Percentiles rank a stretch among this genome's conserved stretches.
Conservation (phyloP, 2,888 invertebrate genomes). For the Phaonia tiefii region DNA sequence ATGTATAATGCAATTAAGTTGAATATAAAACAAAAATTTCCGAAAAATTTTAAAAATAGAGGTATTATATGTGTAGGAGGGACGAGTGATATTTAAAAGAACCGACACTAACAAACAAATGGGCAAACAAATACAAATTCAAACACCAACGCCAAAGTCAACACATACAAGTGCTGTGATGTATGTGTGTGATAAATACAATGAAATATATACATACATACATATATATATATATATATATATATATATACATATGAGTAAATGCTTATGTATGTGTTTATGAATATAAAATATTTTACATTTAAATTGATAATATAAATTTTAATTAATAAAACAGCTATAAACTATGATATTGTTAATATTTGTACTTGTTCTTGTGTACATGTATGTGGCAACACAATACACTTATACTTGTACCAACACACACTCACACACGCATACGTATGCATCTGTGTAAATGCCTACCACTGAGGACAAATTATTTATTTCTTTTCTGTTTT, state of each 20-base stretch:
- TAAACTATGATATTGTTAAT: conserved; percentile 60
- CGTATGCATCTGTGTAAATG: no score
- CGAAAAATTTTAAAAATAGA: neutral
- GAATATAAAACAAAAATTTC: conserved; percentile 25
- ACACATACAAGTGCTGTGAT: no score
- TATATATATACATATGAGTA: neutral
- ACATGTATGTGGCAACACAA: neutral
- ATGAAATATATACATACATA: neutral
- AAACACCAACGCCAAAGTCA: neutral
- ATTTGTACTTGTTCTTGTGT: conserved; percentile 58
- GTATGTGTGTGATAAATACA: no score
- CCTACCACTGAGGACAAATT: neutral
- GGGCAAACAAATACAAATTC: neutral
- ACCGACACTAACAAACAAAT: neutral
- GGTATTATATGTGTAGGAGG: neutral
- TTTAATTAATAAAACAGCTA: conserved; percentile 61
- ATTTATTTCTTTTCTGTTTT: conserved; percentile 22
- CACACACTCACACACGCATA: neutral
- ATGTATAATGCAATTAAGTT: conserved; percentile 16
- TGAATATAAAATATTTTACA: conserved; percentile 44
- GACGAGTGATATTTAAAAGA: neutral
- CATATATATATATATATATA: conserved; percentile 8
- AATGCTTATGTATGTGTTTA: conserved; percentile 10
- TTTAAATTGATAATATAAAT: conserved; percentile 58
- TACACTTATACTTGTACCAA: neutral